These are phyloP conservation scores for Hylomyscus alleni DNA, from an alignment of 2,797 vertebrate species.

Conservation along the genomic window DNA sequence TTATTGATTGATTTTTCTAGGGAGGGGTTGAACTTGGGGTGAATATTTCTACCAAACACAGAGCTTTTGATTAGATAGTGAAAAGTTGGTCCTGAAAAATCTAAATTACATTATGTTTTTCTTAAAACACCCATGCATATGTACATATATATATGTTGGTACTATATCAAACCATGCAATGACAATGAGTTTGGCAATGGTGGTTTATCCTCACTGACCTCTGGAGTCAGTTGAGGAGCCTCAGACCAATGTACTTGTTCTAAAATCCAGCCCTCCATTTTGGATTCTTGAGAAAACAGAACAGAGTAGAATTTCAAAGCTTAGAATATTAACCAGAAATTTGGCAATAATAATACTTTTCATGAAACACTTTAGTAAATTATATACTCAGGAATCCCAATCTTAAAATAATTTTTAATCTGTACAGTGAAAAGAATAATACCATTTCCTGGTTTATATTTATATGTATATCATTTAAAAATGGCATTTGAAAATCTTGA, in stretches of 20 bases:
- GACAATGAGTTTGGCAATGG: not conserved
- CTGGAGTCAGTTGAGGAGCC: not conserved
- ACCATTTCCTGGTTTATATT: not conserved
- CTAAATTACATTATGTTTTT: not conserved
- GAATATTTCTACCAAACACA: not conserved
- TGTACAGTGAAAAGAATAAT: not conserved
- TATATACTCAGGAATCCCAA: not conserved
- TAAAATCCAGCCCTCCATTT: not conserved
- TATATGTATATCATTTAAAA: not conserved
- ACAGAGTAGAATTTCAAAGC: not conserved
- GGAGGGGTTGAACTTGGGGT: not conserved
- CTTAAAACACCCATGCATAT: not conserved
- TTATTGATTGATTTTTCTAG: not conserved
- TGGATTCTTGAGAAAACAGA: not conserved
- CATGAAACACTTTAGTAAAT: not conserved
- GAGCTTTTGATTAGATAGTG: not conserved
- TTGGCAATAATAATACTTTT: not conserved
- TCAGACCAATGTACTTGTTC: not conserved
- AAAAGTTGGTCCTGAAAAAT: conserved; percentile 9
- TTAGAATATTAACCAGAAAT: not conserved
- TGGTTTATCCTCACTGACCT: not conserved
- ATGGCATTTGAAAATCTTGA: conserved; percentile 43
- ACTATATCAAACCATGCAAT: not conserved
- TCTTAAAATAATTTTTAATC: not conserved
- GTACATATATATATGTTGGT: not conserved